A percentile compares a stretch with the other conserved stretches of the same genome.
phyloP scores from a whole-genome alignment of 2,797 vertebrate genomes.

The Neosilurus hyrtlii region DNA sequence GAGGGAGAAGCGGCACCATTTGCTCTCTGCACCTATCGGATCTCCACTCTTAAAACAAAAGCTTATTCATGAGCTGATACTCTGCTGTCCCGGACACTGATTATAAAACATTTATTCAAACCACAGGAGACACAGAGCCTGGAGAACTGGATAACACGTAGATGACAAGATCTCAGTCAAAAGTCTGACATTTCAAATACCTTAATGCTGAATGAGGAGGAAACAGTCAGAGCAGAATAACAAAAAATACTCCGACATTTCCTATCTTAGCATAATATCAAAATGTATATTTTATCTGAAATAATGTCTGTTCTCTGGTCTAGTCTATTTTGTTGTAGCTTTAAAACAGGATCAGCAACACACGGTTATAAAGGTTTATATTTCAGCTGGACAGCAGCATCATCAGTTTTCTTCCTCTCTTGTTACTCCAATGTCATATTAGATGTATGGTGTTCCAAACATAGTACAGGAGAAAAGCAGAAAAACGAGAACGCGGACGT shows the following conservation, averaged over 20 bases:
- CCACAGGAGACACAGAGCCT: neutral
- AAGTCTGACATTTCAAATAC: neutral
- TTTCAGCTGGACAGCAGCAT: slow-evolving; percentile 21
- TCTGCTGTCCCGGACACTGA: neutral
- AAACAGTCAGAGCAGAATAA: neutral
- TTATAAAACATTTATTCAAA: slow-evolving; percentile 7
- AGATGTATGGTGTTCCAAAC: slow-evolving; percentile 21
- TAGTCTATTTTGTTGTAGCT: neutral
- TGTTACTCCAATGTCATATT: slow-evolving; percentile 25
- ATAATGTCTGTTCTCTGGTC: neutral
- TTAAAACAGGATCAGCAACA: slow-evolving; percentile 19
- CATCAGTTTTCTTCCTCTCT: slow-evolving; percentile 32
- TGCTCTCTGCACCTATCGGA: slow-evolving; percentile 14
- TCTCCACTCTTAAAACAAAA: slow-evolving; percentile 19
- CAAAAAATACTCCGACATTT: neutral
- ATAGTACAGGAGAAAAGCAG: slow-evolving; percentile 28
- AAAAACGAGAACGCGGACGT: neutral
- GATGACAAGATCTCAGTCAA: neutral
- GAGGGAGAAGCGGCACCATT: slow-evolving; percentile 19
- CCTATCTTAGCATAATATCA: slow-evolving; percentile 16
- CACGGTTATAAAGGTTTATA: slow-evolving; percentile 17
- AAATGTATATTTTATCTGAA: slow-evolving; percentile 4
- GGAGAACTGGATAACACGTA: neutral
- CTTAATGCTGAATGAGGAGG: neutral
- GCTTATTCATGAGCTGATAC: neutral